Conservation (phyloP, 2,888 invertebrate genomes). For the Drosophila testacea region DNA sequence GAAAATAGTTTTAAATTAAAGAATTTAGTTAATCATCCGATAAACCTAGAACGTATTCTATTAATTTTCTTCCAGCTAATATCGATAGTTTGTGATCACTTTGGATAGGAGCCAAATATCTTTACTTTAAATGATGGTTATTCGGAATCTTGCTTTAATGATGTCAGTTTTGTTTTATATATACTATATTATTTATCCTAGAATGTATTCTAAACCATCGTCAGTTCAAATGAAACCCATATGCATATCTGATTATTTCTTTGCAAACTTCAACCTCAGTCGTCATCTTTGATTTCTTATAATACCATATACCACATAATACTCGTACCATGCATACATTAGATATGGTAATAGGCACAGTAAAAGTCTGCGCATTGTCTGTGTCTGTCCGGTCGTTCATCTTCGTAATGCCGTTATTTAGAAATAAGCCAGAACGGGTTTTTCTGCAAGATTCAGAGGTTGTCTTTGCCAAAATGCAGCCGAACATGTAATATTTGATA, state of each 20-base stretch:
- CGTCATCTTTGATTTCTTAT: slow-evolving; percentile 27
- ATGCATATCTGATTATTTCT: background rate
- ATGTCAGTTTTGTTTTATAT: too few species aligned
- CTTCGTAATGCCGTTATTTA: slow-evolving; percentile 82
- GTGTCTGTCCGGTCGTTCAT: slow-evolving; percentile 74
- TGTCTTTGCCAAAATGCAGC: slow-evolving; percentile 74
- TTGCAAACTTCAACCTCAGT: background rate
- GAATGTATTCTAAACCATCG: background rate
- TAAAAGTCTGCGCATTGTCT: slow-evolving; percentile 70
- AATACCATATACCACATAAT: slow-evolving; percentile 10
- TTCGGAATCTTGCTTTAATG: too few species aligned
- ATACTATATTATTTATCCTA: background rate
- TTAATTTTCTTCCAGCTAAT: background rate
- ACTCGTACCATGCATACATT: slow-evolving; percentile 33
- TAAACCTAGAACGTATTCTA: too few species aligned
- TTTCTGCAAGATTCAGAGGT: slow-evolving; percentile 52
- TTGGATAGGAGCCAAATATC: too few species aligned
- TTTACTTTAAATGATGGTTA: too few species aligned
- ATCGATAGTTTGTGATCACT: background rate
- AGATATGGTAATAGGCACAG: slow-evolving; percentile 61
- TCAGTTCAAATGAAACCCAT: background rate
- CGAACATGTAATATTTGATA: slow-evolving; percentile 50
- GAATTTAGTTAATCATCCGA: background rate
- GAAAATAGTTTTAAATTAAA: slow-evolving; percentile 33
- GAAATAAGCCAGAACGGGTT: slow-evolving; percentile 77